Base-by-base conservation (phyloP, 1,140 invertebrate genomes). In the Bombus vancouverensis region DNA sequence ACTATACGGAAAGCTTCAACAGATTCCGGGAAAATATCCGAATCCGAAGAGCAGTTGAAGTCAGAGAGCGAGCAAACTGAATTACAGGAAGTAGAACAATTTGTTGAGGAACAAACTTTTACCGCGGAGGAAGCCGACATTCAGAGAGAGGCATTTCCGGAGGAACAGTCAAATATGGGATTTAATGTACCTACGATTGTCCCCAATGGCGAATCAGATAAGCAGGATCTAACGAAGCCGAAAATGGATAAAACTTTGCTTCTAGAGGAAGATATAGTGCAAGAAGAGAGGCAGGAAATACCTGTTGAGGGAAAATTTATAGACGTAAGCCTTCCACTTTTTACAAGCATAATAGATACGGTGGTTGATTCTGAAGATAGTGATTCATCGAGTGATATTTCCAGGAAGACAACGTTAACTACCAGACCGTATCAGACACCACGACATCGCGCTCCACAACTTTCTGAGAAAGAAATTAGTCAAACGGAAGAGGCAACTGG, bases 331-430 rank as follows among this genome's bases (percentile, higher is more conserved):
- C 83, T 81, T 68, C 81, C 89, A 76, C 89, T 90, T 88, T 90
- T 90, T 88, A 88, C 86, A 32, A 90, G 77, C 44, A 74, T 86
- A 77, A 83, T 81, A 78, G 83, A 90, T 65, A 86, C 77, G 53
- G 8, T 84, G 42, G 88, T 89, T 44, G 81, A 90, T 77, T 92
- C 87, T 18, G 90, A 93, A 22, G 93, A 95, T 4, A 94, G 92
- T 84, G 94, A 95, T 85, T 93, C 93, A 44, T 94, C 93, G 10
- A 95, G 94, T 87, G 94, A 95, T 86, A 89, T 93, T 77, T 95
- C 95, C 4, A 93, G 92, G 80, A 93, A 93, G 90, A 95, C 94
- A 32, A 93, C 93, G 85, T 80, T 95, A 79, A 92, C 91, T 13
- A 93, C 89, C 12, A 84, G 91, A 78, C 94, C 94, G 10, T 93